phyloP scores from a whole-genome alignment of 2,113 vertebrate species.

The Puma concolor region DNA sequence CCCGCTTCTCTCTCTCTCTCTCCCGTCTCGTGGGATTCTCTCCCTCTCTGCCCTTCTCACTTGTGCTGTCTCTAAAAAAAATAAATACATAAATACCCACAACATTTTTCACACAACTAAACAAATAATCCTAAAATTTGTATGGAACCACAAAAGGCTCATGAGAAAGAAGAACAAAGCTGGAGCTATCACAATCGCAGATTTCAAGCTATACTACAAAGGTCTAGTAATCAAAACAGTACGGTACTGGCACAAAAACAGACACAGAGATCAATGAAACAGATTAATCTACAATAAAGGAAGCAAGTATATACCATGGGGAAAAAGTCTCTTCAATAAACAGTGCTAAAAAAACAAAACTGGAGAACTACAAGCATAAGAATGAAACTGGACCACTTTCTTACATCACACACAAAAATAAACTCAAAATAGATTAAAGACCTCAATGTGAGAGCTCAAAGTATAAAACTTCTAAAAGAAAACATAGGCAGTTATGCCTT shows the following conservation, averaged over 20 bases:
- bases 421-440: background rate
- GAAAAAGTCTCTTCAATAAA: background rate
- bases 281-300: background rate
- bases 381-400: background rate
- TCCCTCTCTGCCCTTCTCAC: too few species aligned
- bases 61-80: too few species aligned
- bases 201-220: background rate
- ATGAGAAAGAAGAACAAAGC: background rate
- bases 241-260: background rate
- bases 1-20: too few species aligned
- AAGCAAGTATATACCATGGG: background rate
- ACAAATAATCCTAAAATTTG: background rate
- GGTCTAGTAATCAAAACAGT: background rate
- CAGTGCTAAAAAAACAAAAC: background rate
- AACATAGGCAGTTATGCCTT: background rate
- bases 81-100: background rate
- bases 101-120: background rate
- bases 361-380: background rate
- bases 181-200: background rate
- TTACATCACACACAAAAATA: background rate
- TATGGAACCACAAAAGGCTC: background rate
- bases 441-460: background rate
- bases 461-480: background rate
- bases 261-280: background rate
- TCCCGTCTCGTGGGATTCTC: too few species aligned